phyloP scores from a whole-genome alignment of 2,888 invertebrate genomes.

The Tholera decimalis region DNA sequence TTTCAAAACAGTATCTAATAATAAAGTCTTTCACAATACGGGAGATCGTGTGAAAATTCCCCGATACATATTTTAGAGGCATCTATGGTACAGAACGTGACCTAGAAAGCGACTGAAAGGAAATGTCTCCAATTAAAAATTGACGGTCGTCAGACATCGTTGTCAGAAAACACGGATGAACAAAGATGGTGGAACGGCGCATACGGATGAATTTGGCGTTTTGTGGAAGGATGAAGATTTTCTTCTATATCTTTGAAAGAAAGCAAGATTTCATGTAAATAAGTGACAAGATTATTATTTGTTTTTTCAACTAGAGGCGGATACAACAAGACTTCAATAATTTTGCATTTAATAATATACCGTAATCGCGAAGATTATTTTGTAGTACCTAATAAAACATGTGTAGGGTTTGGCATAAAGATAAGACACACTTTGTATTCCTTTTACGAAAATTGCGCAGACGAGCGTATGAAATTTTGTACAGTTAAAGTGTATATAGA shows the following conservation, averaged over 20 bases:
- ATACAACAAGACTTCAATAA: no score
- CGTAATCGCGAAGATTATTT: no score
- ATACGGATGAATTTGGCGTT: slow-evolving; percentile 47
- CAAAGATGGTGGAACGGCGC: slow-evolving; percentile 64
- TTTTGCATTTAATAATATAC: no score
- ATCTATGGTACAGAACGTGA: slow-evolving; percentile 72
- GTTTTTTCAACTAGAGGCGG: no score
- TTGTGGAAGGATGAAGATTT: neutral
- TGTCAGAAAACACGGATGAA: slow-evolving; percentile 66
- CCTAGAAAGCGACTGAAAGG: slow-evolving; percentile 80
- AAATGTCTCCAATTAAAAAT: slow-evolving; percentile 86
- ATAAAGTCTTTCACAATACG: slow-evolving; percentile 38
- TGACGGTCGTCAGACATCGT: slow-evolving; percentile 78
- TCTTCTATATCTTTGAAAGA: neutral
- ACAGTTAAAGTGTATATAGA: no score
- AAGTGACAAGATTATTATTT: no score
- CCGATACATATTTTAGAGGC: slow-evolving; percentile 76
- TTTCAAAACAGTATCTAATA: slow-evolving; percentile 47
- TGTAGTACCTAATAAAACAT: no score
- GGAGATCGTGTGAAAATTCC: slow-evolving; percentile 59
- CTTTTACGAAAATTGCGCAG: no score
- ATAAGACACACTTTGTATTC: no score
- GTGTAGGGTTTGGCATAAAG: no score
- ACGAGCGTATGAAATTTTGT: no score
- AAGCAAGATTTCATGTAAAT: neutral